phyloP scores from a whole-genome alignment of 2,113 vertebrate species.

The Thryonomys swinderianus region DNA sequence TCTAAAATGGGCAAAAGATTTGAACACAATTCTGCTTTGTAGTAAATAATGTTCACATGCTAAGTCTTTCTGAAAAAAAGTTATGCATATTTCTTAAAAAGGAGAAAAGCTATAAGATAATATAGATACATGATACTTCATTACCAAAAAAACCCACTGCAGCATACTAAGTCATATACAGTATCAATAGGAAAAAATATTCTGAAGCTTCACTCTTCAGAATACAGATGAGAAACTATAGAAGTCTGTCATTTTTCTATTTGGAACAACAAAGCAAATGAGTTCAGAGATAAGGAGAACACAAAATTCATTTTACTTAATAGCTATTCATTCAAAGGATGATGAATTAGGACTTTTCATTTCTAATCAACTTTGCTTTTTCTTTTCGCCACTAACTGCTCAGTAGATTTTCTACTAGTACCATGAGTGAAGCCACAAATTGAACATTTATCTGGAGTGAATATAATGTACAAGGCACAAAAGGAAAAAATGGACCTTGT shows the following conservation, averaged over 20 bases:
- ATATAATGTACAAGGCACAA: neutral
- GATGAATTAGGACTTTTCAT: conserved; percentile 3
- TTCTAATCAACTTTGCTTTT: conserved; percentile 21
- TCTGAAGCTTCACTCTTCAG: neutral
- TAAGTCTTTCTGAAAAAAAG: conserved; percentile 35
- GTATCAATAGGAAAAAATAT: neutral
- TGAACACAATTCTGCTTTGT: conserved; percentile 42
- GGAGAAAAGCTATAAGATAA: conserved; percentile 8
- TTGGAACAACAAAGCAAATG: neutral
- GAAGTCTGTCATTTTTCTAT: neutral
- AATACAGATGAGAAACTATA: neutral
- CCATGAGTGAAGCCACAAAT: neutral
- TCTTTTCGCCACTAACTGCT: conserved; percentile 12
- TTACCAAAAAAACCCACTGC: neutral
- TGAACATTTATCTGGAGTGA: neutral
- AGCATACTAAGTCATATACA: neutral
- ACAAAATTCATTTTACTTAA: neutral
- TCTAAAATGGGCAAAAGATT: conserved; percentile 40
- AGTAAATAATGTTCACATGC: conserved; percentile 20
- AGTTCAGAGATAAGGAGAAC: neutral
- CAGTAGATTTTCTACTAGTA: neutral
- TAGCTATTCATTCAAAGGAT: neutral
- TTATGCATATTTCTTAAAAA: conserved; percentile 50
- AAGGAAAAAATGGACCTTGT: neutral
- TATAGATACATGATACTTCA: neutral